Evolutionary conservation across 2,888 invertebrate genomes (phyloP), one percentile per base, ranked within the genome.

Genomic region (Mimachlamys varia): DNA sequence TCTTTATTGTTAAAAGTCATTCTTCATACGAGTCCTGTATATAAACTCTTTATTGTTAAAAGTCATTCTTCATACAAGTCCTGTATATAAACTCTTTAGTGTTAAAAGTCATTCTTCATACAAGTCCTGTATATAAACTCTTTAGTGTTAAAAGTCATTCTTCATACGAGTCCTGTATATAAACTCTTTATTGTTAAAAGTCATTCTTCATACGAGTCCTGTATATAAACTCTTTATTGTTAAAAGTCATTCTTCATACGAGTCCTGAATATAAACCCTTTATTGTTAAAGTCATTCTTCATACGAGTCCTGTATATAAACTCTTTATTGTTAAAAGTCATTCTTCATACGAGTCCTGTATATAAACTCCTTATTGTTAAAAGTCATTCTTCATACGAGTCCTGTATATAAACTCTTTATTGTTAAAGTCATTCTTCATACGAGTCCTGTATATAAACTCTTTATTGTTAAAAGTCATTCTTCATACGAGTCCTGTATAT

Each of bases 171-270:
- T 98, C 98, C 97, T 98, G 96, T 0, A 93, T 89, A 62, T 58
- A 49, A 53, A 88, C 12, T 33, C 33, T 76, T 33, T 7, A 76
- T 33, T 17, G n/a, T n/a, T n/a, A n/a, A n/a, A n/a, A n/a, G n/a
- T n/a, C n/a, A n/a, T n/a, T 98, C 98, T 0, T 98, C 98, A 96
- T 98, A 98, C 0, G 98, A 97, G 96, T 98, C 98, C 97, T 98
- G 96, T 0, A 93, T 89, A 62, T 58, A 49, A 53, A 88, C 12
- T 33, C 33, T 76, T 33, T 7, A 76, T 33, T 17, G n/a, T n/a
- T n/a, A n/a, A n/a, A n/a, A n/a, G n/a, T n/a, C n/a, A n/a, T n/a
- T 98, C 98, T 0, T 98, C 98, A 96, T 98, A 98, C 0, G 98
- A 97, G 96, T 98, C 98, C 97, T 98, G 96, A 0, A 93, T 89